A percentile compares a stretch with the other conserved stretches of the same genome.
Evolutionary conservation across 35 echinoderm and acorn worm genomes (phyloP).

Genomic region (Eucidaris tribuloides): DNA sequence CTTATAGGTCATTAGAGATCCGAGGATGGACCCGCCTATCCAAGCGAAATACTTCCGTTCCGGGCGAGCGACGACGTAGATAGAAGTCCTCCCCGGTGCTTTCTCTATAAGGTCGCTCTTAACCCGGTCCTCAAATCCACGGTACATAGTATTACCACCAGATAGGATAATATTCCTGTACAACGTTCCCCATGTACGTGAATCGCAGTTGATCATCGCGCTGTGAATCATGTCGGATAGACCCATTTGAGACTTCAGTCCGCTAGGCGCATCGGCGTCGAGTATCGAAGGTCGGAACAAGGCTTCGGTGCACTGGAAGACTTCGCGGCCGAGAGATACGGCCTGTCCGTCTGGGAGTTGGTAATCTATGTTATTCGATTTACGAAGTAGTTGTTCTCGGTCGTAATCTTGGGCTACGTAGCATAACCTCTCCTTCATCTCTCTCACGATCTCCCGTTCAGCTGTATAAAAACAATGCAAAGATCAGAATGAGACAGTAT

Average conservation of each 20-base stretch:
- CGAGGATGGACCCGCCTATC: constrained; percentile 22
- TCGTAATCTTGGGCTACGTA: constrained; percentile 9
- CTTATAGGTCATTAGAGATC: not conserved
- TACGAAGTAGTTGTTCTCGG: not conserved
- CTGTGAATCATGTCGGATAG: not conserved
- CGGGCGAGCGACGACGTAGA: constrained; percentile 12
- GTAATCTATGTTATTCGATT: no score
- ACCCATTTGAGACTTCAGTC: not conserved
- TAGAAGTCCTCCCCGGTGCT: not conserved
- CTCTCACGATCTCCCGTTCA: constrained; percentile 25
- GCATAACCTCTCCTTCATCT: constrained; percentile 18
- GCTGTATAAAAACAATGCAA: no score
- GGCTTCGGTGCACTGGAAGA: not conserved
- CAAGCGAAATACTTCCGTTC: constrained; percentile 3
- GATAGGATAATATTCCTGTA: not conserved
- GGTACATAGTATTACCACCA: constrained; percentile 25
- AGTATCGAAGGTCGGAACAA: constrained; percentile 14
- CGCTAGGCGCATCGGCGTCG: not conserved
- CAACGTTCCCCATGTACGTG: not conserved
- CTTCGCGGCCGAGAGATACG: not conserved
- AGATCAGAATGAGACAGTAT: no score
- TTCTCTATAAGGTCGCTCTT: not conserved
- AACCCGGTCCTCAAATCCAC: not conserved
- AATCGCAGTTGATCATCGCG: not conserved
- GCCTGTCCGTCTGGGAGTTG: constrained; percentile 16